phyloP scores from a whole-genome alignment of 2,113 vertebrate genomes.

The Xenotilapia caudafasciata region DNA sequence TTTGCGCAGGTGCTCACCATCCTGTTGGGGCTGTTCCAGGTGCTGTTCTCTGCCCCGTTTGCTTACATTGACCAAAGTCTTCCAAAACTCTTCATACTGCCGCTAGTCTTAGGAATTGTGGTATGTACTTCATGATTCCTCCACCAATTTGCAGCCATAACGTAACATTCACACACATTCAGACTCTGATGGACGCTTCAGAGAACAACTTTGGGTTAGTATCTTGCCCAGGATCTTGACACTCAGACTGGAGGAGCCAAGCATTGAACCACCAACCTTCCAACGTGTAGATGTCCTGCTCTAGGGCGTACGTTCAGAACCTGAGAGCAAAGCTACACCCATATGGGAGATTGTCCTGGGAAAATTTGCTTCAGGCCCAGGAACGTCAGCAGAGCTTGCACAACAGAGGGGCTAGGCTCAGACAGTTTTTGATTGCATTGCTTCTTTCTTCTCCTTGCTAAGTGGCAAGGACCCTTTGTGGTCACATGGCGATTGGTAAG shows the following conservation, averaged over 20 bases:
- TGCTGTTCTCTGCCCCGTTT: constrained; percentile 54
- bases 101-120: constrained; percentile 54
- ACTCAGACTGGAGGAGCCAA: not conserved
- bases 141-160: not conserved
- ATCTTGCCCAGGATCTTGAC: not conserved
- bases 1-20: constrained; percentile 60
- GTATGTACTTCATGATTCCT: constrained; percentile 39
- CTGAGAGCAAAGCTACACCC: not conserved
- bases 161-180: not conserved
- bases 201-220: not conserved
- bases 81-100: constrained; percentile 45
- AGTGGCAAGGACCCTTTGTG: not conserved
- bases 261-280: not conserved
- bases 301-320: not conserved
- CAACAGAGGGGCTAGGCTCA: not conserved
- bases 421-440: not conserved
- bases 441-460: not conserved
- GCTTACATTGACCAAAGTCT: not conserved
- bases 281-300: not conserved
- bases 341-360: not conserved
- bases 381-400: not conserved
- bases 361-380: not conserved
- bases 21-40: constrained; percentile 66
- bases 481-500: not conserved
- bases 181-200: not conserved